These are phyloP conservation scores for Lucilia cuprina DNA, from an alignment of 1,140 invertebrate species.

Conservation along the genomic window DNA sequence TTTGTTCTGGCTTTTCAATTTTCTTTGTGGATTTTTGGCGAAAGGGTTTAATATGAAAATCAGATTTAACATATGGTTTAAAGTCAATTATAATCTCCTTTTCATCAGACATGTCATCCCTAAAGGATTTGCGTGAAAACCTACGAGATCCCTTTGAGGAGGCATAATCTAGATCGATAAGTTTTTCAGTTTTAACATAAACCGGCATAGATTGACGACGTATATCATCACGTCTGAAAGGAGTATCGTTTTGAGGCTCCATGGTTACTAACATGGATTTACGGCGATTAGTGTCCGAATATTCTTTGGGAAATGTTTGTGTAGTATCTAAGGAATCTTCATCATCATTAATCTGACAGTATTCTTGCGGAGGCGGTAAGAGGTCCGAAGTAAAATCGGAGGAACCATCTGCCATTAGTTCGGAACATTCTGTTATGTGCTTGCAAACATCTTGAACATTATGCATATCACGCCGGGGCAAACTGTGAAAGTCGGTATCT, in stretches of 20 bases:
- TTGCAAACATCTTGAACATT: slow-evolving; percentile 55
- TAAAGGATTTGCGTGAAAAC: slow-evolving; percentile 47
- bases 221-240: slow-evolving; percentile 53
- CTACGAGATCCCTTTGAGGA: neutral
- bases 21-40: slow-evolving; percentile 15
- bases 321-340: slow-evolving; percentile 43
- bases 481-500: slow-evolving; percentile 55
- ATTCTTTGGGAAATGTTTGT: slow-evolving; percentile 20
- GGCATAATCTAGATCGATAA: slow-evolving; percentile 55
- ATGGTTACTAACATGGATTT: slow-evolving; percentile 53
- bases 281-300: slow-evolving; percentile 43
- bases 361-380: slow-evolving; percentile 54
- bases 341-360: slow-evolving; percentile 52
- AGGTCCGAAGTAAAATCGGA: slow-evolving; percentile 55
- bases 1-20: neutral
- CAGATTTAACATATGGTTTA: slow-evolving; percentile 71
- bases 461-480: slow-evolving; percentile 49
- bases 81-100: slow-evolving; percentile 88
- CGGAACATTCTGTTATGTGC: slow-evolving; percentile 56
- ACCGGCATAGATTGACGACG: slow-evolving; percentile 57
- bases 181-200: slow-evolving; percentile 56
- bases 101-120: slow-evolving; percentile 65
- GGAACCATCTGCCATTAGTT: slow-evolving; percentile 50
- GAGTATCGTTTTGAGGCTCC: slow-evolving; percentile 40
- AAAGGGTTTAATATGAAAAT: neutral